Evolutionary conservation across 2,797 vertebrate species (phyloP).

Genomic region (Diplodus sargus): DNA sequence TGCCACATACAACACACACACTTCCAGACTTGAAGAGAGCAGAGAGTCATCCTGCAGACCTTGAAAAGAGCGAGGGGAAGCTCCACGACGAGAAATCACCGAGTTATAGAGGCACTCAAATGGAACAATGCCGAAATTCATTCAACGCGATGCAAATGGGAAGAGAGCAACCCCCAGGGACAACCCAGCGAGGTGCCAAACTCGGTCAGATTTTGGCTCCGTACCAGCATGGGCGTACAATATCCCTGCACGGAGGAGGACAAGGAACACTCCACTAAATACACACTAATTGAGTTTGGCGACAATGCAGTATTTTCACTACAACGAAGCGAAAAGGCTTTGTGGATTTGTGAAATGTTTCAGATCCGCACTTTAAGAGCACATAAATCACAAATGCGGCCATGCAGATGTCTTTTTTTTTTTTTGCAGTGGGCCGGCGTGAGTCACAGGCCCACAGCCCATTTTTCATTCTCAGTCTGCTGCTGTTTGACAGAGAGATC

Average conservation of each 20-base stretch:
- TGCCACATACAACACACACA: background rate
- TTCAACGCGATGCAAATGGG: constrained; percentile 7
- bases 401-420: background rate
- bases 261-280: background rate
- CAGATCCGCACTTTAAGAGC: background rate
- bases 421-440: background rate
- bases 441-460: background rate
- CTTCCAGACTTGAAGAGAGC: background rate
- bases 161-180: constrained; percentile 1
- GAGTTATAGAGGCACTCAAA: constrained; percentile 21
- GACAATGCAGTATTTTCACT: background rate
- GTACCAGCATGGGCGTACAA: constrained; percentile 3
- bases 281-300: background rate
- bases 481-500: constrained; percentile 11
- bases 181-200: constrained; percentile 11
- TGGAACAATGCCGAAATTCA: constrained; percentile 20
- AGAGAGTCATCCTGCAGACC: background rate
- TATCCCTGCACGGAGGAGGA: background rate
- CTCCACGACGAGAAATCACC: background rate
- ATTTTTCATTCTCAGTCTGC: constrained; percentile 20
- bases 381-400: constrained; percentile 19
- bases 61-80: constrained; percentile 17
- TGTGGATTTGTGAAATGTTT: background rate
- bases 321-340: background rate
- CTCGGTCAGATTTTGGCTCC: background rate